Conservation (phyloP, 2,797 vertebrate species). For the Gila robusta region DNA sequence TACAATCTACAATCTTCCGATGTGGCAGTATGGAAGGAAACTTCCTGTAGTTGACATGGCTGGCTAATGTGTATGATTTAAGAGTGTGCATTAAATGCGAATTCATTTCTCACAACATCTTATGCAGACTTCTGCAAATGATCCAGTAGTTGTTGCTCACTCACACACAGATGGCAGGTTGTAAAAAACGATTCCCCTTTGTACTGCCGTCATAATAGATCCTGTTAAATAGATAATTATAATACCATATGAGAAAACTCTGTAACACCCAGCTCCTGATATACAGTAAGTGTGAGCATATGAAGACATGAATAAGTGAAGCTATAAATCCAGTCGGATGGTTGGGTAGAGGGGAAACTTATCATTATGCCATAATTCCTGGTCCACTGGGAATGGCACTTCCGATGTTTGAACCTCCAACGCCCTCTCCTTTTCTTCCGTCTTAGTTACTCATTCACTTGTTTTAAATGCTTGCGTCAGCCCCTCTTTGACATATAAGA, state of each 20-base stretch:
- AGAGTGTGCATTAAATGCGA: conserved; percentile 18
- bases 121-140: conserved; percentile 32
- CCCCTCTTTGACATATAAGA: conserved; percentile 8
- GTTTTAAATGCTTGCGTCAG: conserved; percentile 23
- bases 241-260: conserved; percentile 44
- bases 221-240: conserved; percentile 52
- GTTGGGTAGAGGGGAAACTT: conserved; percentile 33
- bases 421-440: not conserved
- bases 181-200: conserved; percentile 40
- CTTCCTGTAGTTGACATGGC: not conserved
- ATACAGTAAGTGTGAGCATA: conserved; percentile 47
- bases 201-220: conserved; percentile 49
- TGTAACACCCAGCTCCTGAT: conserved; percentile 23
- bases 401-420: conserved; percentile 23
- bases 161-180: conserved; percentile 45
- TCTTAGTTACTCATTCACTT: conserved; percentile 25
- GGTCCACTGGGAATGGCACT: not conserved
- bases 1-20: not conserved
- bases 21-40: not conserved
- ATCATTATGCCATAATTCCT: conserved; percentile 46
- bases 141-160: conserved; percentile 31
- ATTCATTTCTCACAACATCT: conserved; percentile 27
- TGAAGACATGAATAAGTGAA: conserved; percentile 40
- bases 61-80: conserved; percentile 12
- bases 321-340: conserved; percentile 41